Base-by-base conservation (phyloP, 1,140 invertebrate genomes). In the Drosophila watanabei region DNA sequence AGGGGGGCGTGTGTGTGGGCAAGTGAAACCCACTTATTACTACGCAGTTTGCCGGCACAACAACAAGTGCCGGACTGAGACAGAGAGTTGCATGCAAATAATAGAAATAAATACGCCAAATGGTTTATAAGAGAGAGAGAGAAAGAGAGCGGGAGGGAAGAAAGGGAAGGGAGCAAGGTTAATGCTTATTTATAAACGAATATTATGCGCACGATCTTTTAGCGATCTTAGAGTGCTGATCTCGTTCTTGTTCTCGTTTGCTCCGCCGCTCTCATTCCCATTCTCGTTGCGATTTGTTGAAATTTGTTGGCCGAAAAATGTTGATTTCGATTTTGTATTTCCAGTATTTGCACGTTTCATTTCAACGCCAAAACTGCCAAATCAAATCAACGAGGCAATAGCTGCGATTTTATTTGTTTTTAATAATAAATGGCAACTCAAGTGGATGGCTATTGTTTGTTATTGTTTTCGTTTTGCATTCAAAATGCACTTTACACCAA, bases 181-280 rank as follows among this genome's bases (percentile, higher is more conserved):
- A 88, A 68, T 82, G 71, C 70, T 90, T 88, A 88, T 85, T 88
- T 84, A 79, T 88, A 89, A 84, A 81, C 80, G 72, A 84, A 75
- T 89, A 85, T 68, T 82, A 79, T 87, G 72, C 71, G 65, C 58
- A 51, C 45, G n/a, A 56, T 56, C 52, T 24, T 24, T 56, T 37
- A 37, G 45, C 61, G 49, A 69, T 77, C 54, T 63, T 72, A 45
- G 64, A 78, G 39, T 58, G 48, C 60, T 32, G 59, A 65, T 75
- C 49, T 52, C 28, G 71, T 75, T 68, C 71, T 75, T 37, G 39
- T 64, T 30, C 51, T 54, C n/a, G 13, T 30, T 56, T 30, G 28
- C 14, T 39, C 59, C 16, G 41, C 59, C 16, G 41, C n/a, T 37
- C 32, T 20, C 13, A 43, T 43, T 65, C n/a, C n/a, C 46, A 37